phyloP scores from a whole-genome alignment of 2,888 invertebrate genomes.

The Cantharis rufa region DNA sequence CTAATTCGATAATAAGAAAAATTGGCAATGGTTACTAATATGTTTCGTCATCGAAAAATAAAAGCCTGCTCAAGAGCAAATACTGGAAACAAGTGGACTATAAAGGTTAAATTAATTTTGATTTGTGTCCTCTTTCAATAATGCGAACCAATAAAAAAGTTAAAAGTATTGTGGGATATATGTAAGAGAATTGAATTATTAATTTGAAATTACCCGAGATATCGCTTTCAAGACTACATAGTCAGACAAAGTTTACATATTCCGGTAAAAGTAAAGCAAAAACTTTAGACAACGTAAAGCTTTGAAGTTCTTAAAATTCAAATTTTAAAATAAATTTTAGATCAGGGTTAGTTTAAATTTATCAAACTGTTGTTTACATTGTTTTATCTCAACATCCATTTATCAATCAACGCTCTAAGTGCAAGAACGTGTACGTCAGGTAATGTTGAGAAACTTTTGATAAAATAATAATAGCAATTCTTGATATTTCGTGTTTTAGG shows the following conservation, averaged over 20 bases:
- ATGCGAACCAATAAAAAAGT: background rate
- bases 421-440: constrained; percentile 29
- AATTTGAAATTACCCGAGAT: background rate
- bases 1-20: background rate
- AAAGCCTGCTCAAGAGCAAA: background rate
- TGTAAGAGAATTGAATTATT: background rate
- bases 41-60: background rate
- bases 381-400: constrained; percentile 14
- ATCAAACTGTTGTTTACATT: constrained; percentile 10
- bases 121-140: background rate
- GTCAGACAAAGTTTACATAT: background rate
- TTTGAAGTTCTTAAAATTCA: background rate
- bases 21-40: background rate
- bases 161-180: background rate
- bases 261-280: background rate
- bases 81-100: background rate
- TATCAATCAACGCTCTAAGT: constrained; percentile 22
- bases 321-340: background rate
- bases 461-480: constrained; percentile 3
- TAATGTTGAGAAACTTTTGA: constrained; percentile 16
- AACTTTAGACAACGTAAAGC: background rate
- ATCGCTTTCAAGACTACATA: background rate
- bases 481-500: background rate
- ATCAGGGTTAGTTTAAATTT: background rate
- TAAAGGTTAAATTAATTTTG: background rate